These are phyloP conservation scores for Mixornis gularis DNA, from an alignment of 2,113 vertebrate species.

Conservation along the genomic window DNA sequence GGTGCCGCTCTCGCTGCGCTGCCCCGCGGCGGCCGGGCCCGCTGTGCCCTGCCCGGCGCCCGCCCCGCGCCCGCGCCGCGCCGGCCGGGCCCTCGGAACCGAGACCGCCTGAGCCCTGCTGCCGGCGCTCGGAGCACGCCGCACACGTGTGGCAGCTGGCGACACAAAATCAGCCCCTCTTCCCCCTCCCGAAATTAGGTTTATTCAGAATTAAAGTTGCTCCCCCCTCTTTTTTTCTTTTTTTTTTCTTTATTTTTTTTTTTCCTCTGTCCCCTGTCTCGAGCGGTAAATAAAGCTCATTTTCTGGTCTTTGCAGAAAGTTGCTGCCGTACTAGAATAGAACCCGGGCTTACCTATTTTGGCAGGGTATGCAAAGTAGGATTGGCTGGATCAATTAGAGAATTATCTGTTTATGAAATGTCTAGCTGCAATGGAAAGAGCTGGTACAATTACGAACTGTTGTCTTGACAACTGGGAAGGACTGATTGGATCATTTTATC, in stretches of 20 bases:
- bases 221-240: not conserved
- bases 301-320: slow-evolving; percentile 65
- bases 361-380: slow-evolving; percentile 71
- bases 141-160: slow-evolving; percentile 1
- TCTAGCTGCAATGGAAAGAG: slow-evolving; percentile 75
- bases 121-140: not conserved
- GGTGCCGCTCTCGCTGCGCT: slow-evolving; percentile 9
- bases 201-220: slow-evolving; percentile 55
- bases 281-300: slow-evolving; percentile 52
- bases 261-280: not conserved
- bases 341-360: slow-evolving; percentile 67
- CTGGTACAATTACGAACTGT: slow-evolving; percentile 78
- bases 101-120: slow-evolving; percentile 14
- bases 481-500: slow-evolving; percentile 79
- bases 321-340: slow-evolving; percentile 39
- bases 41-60: not conserved
- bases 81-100: not conserved
- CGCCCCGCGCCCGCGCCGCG: not conserved
- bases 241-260: too few species aligned
- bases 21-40: not conserved
- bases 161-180: not conserved
- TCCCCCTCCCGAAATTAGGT: not conserved
- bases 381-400: slow-evolving; percentile 78
- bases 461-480: slow-evolving; percentile 80
- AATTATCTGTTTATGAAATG: slow-evolving; percentile 81